Evolutionary conservation across 2,797 vertebrate species (phyloP).

Genomic region (Aplochiton taeniatus): DNA sequence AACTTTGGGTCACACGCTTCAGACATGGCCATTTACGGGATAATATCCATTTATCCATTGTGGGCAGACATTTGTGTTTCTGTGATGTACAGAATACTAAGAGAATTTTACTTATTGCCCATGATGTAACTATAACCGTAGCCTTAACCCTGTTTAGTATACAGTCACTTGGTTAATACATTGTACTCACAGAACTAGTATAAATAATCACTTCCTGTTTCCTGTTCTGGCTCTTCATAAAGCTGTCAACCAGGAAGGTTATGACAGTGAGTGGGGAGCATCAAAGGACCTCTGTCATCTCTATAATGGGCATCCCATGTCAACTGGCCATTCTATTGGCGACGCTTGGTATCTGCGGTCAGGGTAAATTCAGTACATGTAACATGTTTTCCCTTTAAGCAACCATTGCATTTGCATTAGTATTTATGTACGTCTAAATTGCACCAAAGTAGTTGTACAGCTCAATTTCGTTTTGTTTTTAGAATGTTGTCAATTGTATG

Average conservation of each 20-base stretch:
- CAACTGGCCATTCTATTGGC: constrained; percentile 25
- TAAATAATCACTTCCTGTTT: constrained; percentile 11
- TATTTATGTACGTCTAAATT: no score
- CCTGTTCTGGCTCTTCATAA: constrained; percentile 20
- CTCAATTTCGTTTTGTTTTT: neutral
- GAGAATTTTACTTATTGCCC: neutral
- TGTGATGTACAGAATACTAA: neutral
- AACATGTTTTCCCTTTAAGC: neutral
- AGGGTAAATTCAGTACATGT: constrained; percentile 25
- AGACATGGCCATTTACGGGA: constrained; percentile 17
- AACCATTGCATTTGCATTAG: no score
- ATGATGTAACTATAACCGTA: no score
- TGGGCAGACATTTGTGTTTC: neutral
- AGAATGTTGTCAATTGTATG: neutral
- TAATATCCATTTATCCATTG: no score
- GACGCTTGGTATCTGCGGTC: constrained; percentile 14
- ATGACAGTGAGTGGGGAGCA: neutral
- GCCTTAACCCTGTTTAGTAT: no score
- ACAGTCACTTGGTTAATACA: no score
- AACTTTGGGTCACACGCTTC: constrained; percentile 13
- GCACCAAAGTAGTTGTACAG: neutral
- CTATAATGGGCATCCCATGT: constrained; percentile 37
- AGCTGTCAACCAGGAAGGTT: neutral
- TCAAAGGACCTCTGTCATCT: constrained; percentile 12
- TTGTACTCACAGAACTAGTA: neutral